phyloP scores from a whole-genome alignment of 2,113 vertebrate species.

The Proteles cristata region DNA sequence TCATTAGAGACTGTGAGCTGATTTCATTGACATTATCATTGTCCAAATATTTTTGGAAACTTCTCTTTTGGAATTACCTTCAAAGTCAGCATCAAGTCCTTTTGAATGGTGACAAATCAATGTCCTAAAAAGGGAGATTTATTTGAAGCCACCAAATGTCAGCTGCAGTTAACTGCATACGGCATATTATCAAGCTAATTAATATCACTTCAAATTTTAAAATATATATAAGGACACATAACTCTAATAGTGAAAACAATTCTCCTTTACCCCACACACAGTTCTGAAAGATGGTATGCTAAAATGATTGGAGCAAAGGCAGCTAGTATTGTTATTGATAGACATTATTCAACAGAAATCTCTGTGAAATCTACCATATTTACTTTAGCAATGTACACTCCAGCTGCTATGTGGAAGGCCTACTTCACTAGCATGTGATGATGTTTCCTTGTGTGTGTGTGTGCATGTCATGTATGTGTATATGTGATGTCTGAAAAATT shows the following conservation, averaged over 20 bases:
- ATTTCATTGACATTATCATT: background rate
- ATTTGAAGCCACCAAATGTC: constrained; percentile 18
- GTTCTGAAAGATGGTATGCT: background rate
- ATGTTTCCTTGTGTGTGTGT: background rate
- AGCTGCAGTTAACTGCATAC: background rate
- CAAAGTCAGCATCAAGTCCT: background rate
- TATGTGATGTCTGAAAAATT: background rate
- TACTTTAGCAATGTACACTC: background rate
- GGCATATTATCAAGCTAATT: background rate
- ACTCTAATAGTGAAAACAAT: background rate
- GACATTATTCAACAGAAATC: background rate
- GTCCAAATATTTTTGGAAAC: background rate
- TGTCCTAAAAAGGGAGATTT: background rate
- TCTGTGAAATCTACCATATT: background rate
- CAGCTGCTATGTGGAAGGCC: background rate
- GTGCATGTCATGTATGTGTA: background rate
- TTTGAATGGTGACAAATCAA: constrained; percentile 31
- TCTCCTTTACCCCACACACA: background rate
- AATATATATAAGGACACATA: background rate
- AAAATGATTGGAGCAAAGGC: constrained; percentile 27
- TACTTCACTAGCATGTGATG: background rate
- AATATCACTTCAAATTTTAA: constrained; percentile 10
- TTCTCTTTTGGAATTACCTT: constrained; percentile 14
- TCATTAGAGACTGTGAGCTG: background rate
- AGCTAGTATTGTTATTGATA: background rate